phyloP scores from a whole-genome alignment of 2,888 invertebrate genomes.

The Pristionchus fissidentatus region DNA sequence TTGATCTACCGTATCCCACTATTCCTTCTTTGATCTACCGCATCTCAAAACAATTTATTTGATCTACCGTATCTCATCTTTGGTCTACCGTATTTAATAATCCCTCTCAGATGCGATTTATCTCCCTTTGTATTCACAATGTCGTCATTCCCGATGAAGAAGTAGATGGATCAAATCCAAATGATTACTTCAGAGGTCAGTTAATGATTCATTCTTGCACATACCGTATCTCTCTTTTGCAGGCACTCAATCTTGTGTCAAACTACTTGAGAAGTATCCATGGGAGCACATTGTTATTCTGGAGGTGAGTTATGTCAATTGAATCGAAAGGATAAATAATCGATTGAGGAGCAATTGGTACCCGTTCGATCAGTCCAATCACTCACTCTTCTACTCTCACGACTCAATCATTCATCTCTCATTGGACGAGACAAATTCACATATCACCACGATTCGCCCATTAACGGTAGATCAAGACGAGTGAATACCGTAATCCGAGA shows the following conservation, averaged over 20 bases:
- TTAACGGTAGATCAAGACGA: background rate
- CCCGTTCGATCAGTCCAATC: constrained; percentile 30
- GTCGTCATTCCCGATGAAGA: constrained; percentile 25
- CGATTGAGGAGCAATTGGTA: constrained; percentile 27
- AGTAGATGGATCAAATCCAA: background rate
- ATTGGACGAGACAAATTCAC: constrained; percentile 41
- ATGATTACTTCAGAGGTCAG: constrained; percentile 17
- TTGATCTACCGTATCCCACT: background rate
- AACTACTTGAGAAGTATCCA: constrained; percentile 11
- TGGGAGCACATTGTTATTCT: constrained; percentile 41
- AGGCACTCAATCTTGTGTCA: background rate
- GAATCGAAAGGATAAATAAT: background rate
- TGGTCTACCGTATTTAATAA: background rate
- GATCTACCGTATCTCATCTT: background rate
- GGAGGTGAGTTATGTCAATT: background rate
- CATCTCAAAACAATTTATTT: background rate
- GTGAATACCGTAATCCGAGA: background rate
- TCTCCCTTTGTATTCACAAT: constrained; percentile 31
- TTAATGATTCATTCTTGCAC: background rate
- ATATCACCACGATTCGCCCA: background rate
- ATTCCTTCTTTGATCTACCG: background rate
- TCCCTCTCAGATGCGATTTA: constrained; percentile 9
- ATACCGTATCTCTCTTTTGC: background rate
- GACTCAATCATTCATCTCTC: background rate
- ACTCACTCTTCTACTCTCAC: background rate